Evolutionary conservation across 2,113 vertebrate species (phyloP).

Genomic region (Heterochromis multidens): DNA sequence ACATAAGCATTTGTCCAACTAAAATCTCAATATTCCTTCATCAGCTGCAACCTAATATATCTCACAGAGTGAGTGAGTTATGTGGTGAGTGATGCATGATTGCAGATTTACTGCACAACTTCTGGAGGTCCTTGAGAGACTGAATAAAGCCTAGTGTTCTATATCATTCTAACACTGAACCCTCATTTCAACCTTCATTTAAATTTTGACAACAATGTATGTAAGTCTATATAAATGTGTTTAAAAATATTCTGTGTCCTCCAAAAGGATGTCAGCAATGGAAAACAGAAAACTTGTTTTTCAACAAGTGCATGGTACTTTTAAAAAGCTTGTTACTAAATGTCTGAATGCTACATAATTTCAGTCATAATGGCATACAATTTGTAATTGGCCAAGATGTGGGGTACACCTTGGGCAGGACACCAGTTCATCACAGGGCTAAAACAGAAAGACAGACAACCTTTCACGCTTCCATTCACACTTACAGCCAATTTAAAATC

Average conservation of each 20-base stretch:
- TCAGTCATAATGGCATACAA: not conserved
- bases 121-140: not conserved
- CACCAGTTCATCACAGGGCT: not conserved
- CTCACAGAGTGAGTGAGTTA: not conserved
- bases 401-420: rapidly evolving
- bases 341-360: not conserved
- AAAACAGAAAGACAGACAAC: not conserved
- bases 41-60: not conserved
- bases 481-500: not conserved
- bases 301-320: not conserved
- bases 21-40: not conserved
- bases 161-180: not conserved
- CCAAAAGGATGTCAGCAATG: rapidly evolving
- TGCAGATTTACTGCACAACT: not conserved
- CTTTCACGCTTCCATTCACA: not conserved
- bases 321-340: not conserved
- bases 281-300: not conserved
- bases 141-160: not conserved
- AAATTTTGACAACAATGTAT: not conserved
- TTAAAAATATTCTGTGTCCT: not conserved
- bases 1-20: not conserved
- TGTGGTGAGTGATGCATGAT: not conserved
- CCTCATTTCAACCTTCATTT: not conserved
- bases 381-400: not conserved
- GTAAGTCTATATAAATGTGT: not conserved